Evolutionary conservation across 2,888 invertebrate genomes (phyloP).

Genomic region (Taenaris catops): DNA sequence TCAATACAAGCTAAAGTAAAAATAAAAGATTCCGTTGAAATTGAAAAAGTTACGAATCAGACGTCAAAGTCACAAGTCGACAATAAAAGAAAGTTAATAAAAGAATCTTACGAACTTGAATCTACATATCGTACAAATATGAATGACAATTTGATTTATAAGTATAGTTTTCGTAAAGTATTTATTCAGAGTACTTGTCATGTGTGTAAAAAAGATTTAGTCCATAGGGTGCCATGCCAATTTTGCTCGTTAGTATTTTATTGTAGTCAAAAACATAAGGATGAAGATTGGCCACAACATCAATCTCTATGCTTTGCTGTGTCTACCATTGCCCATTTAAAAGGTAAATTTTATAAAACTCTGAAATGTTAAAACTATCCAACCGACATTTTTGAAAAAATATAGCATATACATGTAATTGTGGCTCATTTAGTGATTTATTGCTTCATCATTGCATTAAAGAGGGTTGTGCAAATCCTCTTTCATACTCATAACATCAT

Average conservation of each 20-base stretch:
- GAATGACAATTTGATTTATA: conserved; percentile 81
- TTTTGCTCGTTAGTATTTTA: conserved; percentile 83
- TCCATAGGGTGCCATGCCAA: conserved; percentile 50
- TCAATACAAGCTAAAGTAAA: conserved; percentile 58
- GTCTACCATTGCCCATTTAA: conserved; percentile 74
- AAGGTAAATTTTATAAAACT: conserved; percentile 47
- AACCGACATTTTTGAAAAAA: neutral
- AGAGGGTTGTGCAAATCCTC: too few relatives aligned
- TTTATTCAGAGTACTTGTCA: conserved; percentile 81
- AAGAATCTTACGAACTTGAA: conserved; percentile 36
- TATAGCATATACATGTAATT: neutral
- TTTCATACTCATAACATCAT: too few relatives aligned
- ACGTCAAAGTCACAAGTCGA: conserved; percentile 56
- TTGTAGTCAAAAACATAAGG: conserved; percentile 81
- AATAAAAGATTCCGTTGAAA: conserved; percentile 56
- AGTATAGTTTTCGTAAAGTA: conserved; percentile 83
- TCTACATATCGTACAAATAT: conserved; percentile 61
- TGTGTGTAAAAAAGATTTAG: conserved; percentile 61
- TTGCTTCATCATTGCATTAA: too few relatives aligned
- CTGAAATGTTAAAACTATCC: too few relatives aligned
- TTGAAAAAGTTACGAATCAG: conserved; percentile 33
- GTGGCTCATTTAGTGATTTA: neutral
- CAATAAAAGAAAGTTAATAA: conserved; percentile 36
- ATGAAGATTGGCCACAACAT: conserved; percentile 78
- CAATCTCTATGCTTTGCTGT: conserved; percentile 81